Percentiles rank a stretch among this genome's conserved stretches.
phyloP scores from a whole-genome alignment of 2,888 invertebrate genomes.

The Calliphora vomitoria region DNA sequence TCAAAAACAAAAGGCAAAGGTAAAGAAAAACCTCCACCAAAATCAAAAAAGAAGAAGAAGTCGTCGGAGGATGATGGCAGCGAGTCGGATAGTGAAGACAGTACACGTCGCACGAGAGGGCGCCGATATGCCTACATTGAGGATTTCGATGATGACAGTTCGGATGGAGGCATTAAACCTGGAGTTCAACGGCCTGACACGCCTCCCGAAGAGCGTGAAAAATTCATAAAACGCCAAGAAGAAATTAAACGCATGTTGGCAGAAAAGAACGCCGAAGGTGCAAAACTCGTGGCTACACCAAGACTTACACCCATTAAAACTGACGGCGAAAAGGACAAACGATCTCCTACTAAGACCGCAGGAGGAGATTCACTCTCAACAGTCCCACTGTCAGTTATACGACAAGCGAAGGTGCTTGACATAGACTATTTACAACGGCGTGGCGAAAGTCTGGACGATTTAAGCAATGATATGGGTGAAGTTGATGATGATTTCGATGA shows the following conservation, averaged over 20 bases:
- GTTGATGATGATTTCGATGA: constrained; percentile 83
- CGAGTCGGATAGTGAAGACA: constrained; percentile 85
- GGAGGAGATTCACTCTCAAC: constrained; percentile 82
- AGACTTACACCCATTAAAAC: constrained; percentile 82
- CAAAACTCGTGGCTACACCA: constrained; percentile 82
- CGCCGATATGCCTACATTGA: constrained; percentile 84
- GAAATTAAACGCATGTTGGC: constrained; percentile 85
- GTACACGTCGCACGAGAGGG: constrained; percentile 83
- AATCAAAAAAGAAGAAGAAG: constrained; percentile 78
- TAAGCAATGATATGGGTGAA: constrained; percentile 78
- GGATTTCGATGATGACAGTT: constrained; percentile 84
- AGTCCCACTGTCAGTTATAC: constrained; percentile 83
- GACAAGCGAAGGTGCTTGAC: constrained; percentile 84
- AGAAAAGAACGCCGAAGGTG: constrained; percentile 84
- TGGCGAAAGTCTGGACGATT: constrained; percentile 82
- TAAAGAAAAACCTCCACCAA: constrained; percentile 84
- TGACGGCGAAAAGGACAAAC: constrained; percentile 77
- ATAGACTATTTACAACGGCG: constrained; percentile 84
- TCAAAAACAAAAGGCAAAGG: constrained; percentile 81
- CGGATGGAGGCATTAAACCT: constrained; percentile 84
- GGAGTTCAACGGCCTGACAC: constrained; percentile 84
- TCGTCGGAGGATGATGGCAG: constrained; percentile 88
- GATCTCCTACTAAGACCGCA: constrained; percentile 78
- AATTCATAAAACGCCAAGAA: constrained; percentile 84
- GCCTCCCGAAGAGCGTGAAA: constrained; percentile 84